These are phyloP conservation scores for Lasiurus cinereus DNA, from an alignment of 2,113 vertebrate genomes.

Conservation along the genomic window DNA sequence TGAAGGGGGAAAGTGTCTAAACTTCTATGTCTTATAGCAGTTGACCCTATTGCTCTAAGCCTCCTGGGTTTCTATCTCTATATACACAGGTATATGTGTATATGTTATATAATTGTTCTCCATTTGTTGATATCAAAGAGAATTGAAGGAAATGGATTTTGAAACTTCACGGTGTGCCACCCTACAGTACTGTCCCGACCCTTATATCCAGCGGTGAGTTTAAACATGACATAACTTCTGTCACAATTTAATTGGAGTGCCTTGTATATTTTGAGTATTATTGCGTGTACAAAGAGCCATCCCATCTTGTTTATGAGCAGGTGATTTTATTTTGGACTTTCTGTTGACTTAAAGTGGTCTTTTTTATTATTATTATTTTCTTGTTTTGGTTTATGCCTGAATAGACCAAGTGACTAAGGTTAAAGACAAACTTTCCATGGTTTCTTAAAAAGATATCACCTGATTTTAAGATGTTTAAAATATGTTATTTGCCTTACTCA, in stretches of 20 bases:
- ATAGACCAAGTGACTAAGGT: slow-evolving; percentile 62
- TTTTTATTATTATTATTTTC: slow-evolving; percentile 50
- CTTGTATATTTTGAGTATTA: slow-evolving; percentile 81
- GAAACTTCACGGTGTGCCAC: slow-evolving; percentile 91
- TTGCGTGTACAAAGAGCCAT: slow-evolving; percentile 75
- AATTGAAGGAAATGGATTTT: slow-evolving; percentile 93
- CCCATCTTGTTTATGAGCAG: slow-evolving; percentile 77
- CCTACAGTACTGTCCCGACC: slow-evolving; percentile 94
- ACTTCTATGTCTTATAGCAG: slow-evolving; percentile 92
- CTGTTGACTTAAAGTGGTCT: slow-evolving; percentile 83
- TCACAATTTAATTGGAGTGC: slow-evolving; percentile 70
- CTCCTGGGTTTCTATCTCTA: slow-evolving; percentile 85
- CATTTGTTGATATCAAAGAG: slow-evolving; percentile 84
- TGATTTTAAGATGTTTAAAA: slow-evolving; percentile 60
- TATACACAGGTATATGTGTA: slow-evolving; percentile 81
- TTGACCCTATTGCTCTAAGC: slow-evolving; percentile 94
- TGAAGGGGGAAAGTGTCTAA: slow-evolving; percentile 93
- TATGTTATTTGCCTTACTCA: slow-evolving; percentile 64
- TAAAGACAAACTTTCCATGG: slow-evolving; percentile 63
- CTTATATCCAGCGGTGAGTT: slow-evolving; percentile 97
- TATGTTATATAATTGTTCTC: slow-evolving; percentile 85
- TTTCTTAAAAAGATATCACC: slow-evolving; percentile 42
- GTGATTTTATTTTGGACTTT: slow-evolving; percentile 83
- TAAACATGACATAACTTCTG: slow-evolving; percentile 76
- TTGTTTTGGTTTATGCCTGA: slow-evolving; percentile 76